Conservation (phyloP, 2,797 vertebrate species). For the Pantherophis vulpinus region DNA sequence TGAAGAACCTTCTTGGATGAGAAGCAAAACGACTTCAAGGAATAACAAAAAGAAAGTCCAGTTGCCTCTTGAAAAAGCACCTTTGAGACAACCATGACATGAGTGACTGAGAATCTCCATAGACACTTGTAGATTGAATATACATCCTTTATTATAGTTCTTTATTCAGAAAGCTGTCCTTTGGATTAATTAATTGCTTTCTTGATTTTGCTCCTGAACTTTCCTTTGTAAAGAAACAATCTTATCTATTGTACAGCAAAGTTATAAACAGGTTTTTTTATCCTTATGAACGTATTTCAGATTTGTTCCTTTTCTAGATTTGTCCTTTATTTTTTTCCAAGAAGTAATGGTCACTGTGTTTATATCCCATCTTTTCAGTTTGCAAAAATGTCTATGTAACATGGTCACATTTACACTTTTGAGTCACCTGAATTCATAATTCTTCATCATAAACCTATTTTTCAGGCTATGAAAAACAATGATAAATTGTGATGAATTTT, state of each 20-base stretch:
- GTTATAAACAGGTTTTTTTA: background rate
- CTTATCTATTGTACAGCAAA: background rate
- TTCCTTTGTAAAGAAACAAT: background rate
- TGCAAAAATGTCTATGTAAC: background rate
- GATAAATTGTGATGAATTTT: too few species aligned
- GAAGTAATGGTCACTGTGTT: background rate
- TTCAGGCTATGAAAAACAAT: too few species aligned
- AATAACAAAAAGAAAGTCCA: too few species aligned
- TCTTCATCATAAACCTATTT: too few species aligned
- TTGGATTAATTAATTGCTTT: background rate
- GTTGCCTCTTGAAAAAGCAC: too few species aligned
- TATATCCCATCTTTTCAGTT: background rate
- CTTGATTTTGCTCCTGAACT: background rate
- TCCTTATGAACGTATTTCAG: background rate
- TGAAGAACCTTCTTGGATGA: too few species aligned
- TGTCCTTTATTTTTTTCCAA: background rate
- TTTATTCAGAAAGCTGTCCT: background rate
- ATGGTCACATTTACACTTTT: background rate
- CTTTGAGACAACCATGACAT: too few species aligned
- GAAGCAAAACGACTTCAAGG: too few species aligned
- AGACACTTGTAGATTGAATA: background rate
- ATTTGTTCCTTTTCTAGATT: background rate
- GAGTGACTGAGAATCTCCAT: too few species aligned
- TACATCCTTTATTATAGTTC: background rate
- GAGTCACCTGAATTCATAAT: background rate